phyloP scores from a whole-genome alignment of 2,797 vertebrate genomes.

The Morelia viridis region DNA sequence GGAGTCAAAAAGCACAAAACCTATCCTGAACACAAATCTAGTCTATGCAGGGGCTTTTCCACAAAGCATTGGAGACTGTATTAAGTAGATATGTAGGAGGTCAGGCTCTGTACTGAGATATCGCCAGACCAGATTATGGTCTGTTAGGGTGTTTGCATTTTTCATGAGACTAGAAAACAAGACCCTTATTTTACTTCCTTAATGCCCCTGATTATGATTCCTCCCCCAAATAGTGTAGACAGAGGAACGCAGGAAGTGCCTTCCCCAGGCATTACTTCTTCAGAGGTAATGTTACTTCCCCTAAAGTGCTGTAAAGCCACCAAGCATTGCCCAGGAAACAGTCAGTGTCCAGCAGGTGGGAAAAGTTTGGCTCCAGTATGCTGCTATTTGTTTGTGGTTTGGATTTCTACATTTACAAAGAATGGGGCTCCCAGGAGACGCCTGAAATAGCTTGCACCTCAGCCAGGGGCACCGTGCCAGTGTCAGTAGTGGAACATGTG shows the following conservation, averaged over 20 bases:
- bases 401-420: slow-evolving; percentile 19
- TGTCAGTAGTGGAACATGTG: slow-evolving; percentile 24
- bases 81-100: neutral
- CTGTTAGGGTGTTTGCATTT: neutral
- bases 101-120: neutral
- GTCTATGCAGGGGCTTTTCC: neutral
- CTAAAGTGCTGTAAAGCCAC: neutral
- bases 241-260: neutral
- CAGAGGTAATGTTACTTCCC: neutral
- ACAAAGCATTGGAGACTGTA: neutral
- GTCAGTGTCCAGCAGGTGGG: slow-evolving; percentile 24
- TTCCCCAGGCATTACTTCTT: neutral
- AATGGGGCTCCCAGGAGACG: slow-evolving; percentile 22
- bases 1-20: neutral
- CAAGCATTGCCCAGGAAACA: slow-evolving; percentile 4
- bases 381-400: slow-evolving; percentile 28
- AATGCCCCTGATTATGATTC: neutral
- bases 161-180: neutral
- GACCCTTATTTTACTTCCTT: neutral
- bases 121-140: neutral
- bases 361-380: neutral
- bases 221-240: neutral
- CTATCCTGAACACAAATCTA: neutral
- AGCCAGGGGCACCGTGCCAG: slow-evolving; percentile 37
- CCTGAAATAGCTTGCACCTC: slow-evolving; percentile 41